Evolutionary conservation across 2,797 vertebrate species (phyloP).

Genomic region (Lagodon rhomboides): DNA sequence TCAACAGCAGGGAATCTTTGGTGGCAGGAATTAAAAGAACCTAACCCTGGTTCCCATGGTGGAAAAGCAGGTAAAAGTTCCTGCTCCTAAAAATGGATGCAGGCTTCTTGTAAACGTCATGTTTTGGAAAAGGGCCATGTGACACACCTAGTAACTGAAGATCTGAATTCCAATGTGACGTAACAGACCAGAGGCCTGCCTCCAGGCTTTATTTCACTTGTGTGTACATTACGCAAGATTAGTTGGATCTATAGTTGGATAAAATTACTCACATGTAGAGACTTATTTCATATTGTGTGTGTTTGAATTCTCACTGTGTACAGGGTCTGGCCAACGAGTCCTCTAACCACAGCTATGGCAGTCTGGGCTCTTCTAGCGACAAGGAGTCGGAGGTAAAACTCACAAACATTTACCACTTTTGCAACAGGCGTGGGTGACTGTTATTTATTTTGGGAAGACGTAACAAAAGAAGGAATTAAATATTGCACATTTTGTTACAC

Average conservation of each 20-base stretch:
- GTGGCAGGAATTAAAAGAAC: conserved; percentile 2
- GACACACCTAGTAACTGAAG: conserved; percentile 62
- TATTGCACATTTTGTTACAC: not conserved
- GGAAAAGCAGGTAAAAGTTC: conserved; percentile 46
- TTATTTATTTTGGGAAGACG: not conserved
- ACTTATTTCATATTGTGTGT: not conserved
- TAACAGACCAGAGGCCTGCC: conserved; percentile 14
- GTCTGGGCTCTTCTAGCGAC: conserved; percentile 98
- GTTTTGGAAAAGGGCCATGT: conserved; percentile 47
- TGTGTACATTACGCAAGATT: conserved; percentile 33
- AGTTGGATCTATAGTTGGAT: not conserved
- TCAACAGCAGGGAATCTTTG: conserved; percentile 10
- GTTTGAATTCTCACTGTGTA: conserved; percentile 34
- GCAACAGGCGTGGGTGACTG: not conserved
- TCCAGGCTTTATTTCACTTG: conserved; percentile 29
- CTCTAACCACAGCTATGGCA: conserved; percentile 99
- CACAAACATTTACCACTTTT: not conserved
- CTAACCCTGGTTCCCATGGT: not conserved
- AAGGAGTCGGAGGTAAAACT: conserved; percentile 96
- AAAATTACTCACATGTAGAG: conserved; percentile 22
- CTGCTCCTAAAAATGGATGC: conserved; percentile 44
- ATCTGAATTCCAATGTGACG: conserved; percentile 52
- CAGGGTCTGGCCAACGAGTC: conserved; percentile 98
- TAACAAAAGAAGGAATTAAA: conserved; percentile 1
- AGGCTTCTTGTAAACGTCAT: conserved; percentile 32